phyloP scores from a whole-genome alignment of 2,797 vertebrate species.

The Apogon hyalosoma region DNA sequence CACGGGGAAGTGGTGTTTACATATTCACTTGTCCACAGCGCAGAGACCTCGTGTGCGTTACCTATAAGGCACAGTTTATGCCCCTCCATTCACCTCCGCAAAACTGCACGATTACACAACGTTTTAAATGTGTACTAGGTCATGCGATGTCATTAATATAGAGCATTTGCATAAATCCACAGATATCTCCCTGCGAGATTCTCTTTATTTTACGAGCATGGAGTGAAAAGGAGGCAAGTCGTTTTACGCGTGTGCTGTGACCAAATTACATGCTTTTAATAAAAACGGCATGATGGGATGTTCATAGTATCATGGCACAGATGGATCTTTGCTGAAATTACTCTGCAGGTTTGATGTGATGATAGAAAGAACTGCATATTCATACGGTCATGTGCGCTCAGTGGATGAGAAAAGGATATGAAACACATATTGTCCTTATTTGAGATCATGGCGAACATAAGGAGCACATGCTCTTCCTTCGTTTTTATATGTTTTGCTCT shows the following conservation, averaged over 20 bases:
- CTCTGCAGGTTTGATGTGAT: not conserved
- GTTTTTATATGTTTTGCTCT: constrained; percentile 2
- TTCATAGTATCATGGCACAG: not conserved
- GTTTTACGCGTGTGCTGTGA: constrained; percentile 50
- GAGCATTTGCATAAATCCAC: not conserved
- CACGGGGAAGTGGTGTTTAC: constrained; percentile 63
- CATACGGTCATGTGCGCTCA: not conserved
- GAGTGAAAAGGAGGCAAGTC: constrained; percentile 21
- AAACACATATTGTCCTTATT: not conserved
- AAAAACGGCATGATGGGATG: not conserved
- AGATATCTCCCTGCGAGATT: not conserved
- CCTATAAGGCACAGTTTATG: constrained; percentile 11
- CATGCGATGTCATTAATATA: not conserved
- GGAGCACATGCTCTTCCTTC: not conserved
- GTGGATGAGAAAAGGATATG: constrained; percentile 11
- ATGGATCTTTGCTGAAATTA: not conserved
- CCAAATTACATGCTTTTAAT: constrained; percentile 1
- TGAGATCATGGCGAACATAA: constrained; percentile 1
- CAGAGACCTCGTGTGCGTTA: constrained; percentile 65
- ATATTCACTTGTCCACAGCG: constrained; percentile 50
- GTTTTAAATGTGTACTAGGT: not conserved
- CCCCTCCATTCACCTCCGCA: not conserved
- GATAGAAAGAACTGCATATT: constrained; percentile 22
- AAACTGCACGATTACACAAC: not conserved
- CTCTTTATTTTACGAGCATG: not conserved